These are phyloP conservation scores for Brachirus orientalis DNA, from an alignment of 2,113 vertebrate species.

Conservation along the genomic window DNA sequence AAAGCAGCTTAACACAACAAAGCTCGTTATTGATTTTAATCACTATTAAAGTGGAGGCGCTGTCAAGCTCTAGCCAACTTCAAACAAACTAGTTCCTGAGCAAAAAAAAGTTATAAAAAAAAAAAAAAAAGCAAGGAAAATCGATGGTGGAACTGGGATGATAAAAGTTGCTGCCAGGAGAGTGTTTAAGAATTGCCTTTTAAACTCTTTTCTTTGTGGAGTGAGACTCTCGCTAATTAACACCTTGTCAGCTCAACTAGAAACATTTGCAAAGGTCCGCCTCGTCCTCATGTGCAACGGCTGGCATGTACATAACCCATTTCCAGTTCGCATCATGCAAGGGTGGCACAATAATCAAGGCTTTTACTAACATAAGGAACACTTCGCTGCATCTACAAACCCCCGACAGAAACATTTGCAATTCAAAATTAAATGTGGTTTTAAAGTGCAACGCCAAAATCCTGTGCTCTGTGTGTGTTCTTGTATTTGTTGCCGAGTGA, in stretches of 20 bases:
- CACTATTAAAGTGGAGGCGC: constrained; percentile 55
- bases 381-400: constrained; percentile 47
- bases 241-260: constrained; percentile 43
- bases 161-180: constrained; percentile 42
- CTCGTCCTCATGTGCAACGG: constrained; percentile 35
- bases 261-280: constrained; percentile 9
- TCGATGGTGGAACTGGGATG: constrained; percentile 42
- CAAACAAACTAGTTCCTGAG: constrained; percentile 42
- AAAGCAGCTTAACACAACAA: constrained; percentile 63
- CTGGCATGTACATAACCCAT: constrained; percentile 13
- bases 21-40: constrained; percentile 72
- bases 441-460: constrained; percentile 33
- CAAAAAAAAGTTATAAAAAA: not conserved
- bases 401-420: constrained; percentile 44
- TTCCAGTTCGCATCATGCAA: constrained; percentile 30
- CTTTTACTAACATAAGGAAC: constrained; percentile 58
- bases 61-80: constrained; percentile 33
- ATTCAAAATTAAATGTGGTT: constrained; percentile 61
- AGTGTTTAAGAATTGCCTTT: constrained; percentile 31
- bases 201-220: constrained; percentile 28
- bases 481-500: no score
- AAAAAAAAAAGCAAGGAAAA: not conserved
- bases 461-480: constrained; percentile 27
- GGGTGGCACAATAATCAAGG: constrained; percentile 44
- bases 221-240: constrained; percentile 64